Base-by-base conservation (phyloP, 2,888 invertebrate species). In the Cartodere bifasciata region DNA sequence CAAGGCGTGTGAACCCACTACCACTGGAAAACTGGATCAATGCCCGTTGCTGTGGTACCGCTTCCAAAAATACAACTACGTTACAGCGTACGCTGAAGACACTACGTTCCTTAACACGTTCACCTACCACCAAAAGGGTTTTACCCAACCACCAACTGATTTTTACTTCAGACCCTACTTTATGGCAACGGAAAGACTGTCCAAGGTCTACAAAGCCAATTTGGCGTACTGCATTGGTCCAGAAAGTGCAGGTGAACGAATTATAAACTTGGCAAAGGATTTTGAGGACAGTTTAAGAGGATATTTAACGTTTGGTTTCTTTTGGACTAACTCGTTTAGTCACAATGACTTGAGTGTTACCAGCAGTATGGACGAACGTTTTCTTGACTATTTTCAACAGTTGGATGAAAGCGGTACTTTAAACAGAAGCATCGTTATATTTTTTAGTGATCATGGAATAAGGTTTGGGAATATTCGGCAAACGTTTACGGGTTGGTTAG, bases 11-110 rank as follows among this genome's bases (percentile, higher is more conserved):
- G 53, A 60, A 12, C 65, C 68, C 14, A 68, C 68, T 41, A 53
- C 61, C 15, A 67, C 70, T n/a, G 65, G 27, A 30, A 49, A 53
- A 20, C 51, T 78, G 27, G 84, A 87, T 45, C 66, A 71, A 32
- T 77, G 84, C 45, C 68, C 76, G 1, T 68, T 87, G 37, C 64
- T 87, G 23, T 91, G 90, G 90, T 75, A 75, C 39, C 67, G 71
- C 40, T 90, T 75, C 47, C 68, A 72, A 32, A 55, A 72, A 3
- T 58, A 65, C 3, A 79, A 81, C 20, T 88, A 84, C 53, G 69
- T 74, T 0, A 88, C 87, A 1, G 80, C 76, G 4, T 85, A 81
- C 44, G 80, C 74, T 0, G 87, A 88, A 63, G 87, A 88, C 52
- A 72, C 74, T 38, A 65, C 76, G 0, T 47, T 51, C 2, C 75